Evolutionary conservation across 2,113 vertebrate species (phyloP), one percentile per base, ranked within the genome.

Genomic region (Tetrax tetrax): DNA sequence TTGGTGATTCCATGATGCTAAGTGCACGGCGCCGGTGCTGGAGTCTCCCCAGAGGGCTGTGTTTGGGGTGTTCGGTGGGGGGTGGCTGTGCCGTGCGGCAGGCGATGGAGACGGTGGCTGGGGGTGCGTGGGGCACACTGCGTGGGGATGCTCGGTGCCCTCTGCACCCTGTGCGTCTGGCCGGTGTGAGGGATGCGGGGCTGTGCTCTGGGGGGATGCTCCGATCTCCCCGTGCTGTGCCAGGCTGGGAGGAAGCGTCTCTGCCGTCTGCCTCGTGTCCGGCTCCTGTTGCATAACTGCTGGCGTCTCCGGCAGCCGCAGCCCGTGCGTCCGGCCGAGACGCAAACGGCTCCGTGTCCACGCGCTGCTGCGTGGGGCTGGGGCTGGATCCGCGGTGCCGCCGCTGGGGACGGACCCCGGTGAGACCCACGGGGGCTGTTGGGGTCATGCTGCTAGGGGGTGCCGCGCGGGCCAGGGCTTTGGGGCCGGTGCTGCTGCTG

Each of bases 21-120:
- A 61, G 5, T 1, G 14, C 2, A 1, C 0, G 2, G 45, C 35
- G 9, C 22, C 2, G 19, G 41, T 0, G 4, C 86, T 57, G 54
- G 47, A 63, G n/a, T 37, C 1, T 0, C 20, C 5, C 10, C 71
- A 8, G 48, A 27, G 41, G 43, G 41, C 3, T 0, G 8, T 5
- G 28, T 65, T 65, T 14, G 69, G 69, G 50, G 27, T 41, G 14
- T 12, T 3, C 4, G 10, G 41, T 33, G 69, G 27, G 28, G 77
- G 4, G 11, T 35, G 24, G 50, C 74, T 31, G 13, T 10, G 50
- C 45, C 0, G 3, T 15, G 68, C 19, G 43, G 37, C 50, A 16
- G 90, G 57, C 43, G 50, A 23, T 43, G 57, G 63, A n/a, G 38
- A n/a, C 3, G 3, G n/a, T 0, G 2, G 25, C 4, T 8, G 38